Evolutionary conservation across 2,113 vertebrate genomes (phyloP).

Genomic region (Anas platyrhynchos): DNA sequence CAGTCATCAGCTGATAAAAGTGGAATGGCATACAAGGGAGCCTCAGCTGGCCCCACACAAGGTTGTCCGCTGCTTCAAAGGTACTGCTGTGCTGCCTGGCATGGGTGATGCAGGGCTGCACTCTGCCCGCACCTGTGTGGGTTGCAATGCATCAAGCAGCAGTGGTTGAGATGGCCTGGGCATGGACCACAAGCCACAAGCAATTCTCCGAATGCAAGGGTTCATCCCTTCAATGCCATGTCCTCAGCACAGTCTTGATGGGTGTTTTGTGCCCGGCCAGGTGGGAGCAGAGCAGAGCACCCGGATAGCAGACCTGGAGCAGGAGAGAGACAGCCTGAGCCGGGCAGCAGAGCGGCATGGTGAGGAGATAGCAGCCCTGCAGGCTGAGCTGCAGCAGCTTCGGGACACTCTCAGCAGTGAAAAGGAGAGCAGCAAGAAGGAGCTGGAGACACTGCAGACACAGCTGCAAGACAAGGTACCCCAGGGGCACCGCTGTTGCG

Average conservation of each 20-base stretch:
- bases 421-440: conserved; percentile 78
- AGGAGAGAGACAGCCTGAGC: conserved; percentile 77
- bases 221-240: background rate
- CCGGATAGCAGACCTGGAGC: conserved; percentile 75
- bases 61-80: background rate
- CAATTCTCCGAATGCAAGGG: background rate
- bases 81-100: fast-evolving
- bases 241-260: fast-evolving
- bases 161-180: fast-evolving
- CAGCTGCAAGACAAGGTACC: conserved; percentile 85
- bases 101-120: background rate
- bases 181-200: background rate
- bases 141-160: background rate
- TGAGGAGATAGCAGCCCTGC: conserved; percentile 70
- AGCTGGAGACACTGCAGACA: conserved; percentile 79
- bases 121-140: background rate
- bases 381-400: conserved; percentile 76
- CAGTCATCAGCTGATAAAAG: fast-evolving
- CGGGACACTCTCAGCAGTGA: conserved; percentile 70
- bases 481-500: fast-evolving
- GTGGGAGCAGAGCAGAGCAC: conserved; percentile 67
- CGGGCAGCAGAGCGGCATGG: conserved; percentile 67
- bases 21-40: background rate
- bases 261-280: conserved; percentile 35
- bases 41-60: fast-evolving